Conservation (phyloP, 1,140 invertebrate genomes). For the Saxidomus purpurata region DNA sequence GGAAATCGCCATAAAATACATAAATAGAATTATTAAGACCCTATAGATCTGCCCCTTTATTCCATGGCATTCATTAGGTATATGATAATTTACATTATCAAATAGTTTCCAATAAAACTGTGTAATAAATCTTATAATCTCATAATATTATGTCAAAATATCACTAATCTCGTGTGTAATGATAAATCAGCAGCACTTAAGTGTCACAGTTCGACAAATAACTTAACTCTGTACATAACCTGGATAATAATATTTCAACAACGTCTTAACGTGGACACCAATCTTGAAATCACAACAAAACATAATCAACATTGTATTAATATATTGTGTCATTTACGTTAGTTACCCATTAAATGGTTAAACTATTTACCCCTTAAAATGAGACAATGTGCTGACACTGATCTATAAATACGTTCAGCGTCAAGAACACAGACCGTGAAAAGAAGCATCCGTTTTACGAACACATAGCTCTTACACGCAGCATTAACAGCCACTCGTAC, state of each 20-base stretch:
- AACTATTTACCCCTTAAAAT: neutral
- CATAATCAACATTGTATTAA: neutral
- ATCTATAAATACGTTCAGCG: neutral
- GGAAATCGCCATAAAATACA: too few species aligned
- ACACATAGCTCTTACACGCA: neutral
- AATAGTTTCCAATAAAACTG: neutral
- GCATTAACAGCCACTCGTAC: neutral
- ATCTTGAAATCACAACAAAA: constrained; percentile 6
- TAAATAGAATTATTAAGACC: too few species aligned
- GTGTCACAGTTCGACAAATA: constrained; percentile 12
- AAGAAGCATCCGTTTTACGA: constrained; percentile 26
- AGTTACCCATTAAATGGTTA: constrained; percentile 6
- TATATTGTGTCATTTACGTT: neutral
- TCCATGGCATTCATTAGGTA: too few species aligned
- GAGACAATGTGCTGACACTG: neutral
- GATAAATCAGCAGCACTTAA: constrained; percentile 16
- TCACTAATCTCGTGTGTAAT: constrained; percentile 9
- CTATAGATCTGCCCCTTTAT: too few species aligned
- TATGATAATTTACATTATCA: too few species aligned
- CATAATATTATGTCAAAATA: constrained; percentile 8
- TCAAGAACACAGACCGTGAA: constrained; percentile 7
- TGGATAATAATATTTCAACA: constrained; percentile 15
- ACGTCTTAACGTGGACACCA: neutral
- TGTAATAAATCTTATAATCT: constrained; percentile 11
- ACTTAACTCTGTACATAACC: constrained; percentile 22